Evolutionary conservation across 2,797 vertebrate genomes (phyloP).

Genomic region (Cirrhinus mrigala): DNA sequence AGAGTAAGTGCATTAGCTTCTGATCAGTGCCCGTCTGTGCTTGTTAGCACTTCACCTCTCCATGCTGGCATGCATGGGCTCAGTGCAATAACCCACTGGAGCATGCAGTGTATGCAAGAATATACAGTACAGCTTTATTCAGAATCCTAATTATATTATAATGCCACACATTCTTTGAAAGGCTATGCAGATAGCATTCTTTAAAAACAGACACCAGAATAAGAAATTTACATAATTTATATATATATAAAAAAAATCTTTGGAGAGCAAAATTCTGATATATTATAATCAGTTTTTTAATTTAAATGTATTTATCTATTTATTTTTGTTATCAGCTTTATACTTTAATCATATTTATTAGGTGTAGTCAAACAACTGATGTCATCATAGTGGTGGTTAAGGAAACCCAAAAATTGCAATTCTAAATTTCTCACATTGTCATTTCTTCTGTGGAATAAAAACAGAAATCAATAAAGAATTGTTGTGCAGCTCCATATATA

Average conservation of each 20-base stretch:
- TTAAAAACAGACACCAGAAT: background rate
- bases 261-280: too few relatives aligned
- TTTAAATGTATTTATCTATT: too few relatives aligned
- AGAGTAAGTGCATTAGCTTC: conserved; percentile 73
- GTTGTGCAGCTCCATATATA: background rate
- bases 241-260: too few relatives aligned
- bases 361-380: background rate
- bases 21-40: conserved; percentile 75
- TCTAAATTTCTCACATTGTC: background rate
- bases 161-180: background rate
- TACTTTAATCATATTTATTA: background rate
- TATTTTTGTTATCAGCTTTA: too few relatives aligned
- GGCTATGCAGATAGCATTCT: background rate
- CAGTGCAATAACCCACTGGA: background rate
- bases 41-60: conserved; percentile 67
- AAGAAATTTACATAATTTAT: too few relatives aligned
- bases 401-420: background rate
- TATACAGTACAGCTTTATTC: background rate
- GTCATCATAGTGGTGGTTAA: background rate
- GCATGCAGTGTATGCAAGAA: background rate
- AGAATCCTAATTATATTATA: background rate
- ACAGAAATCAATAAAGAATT: background rate
- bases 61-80: conserved; percentile 60
- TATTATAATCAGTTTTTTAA: too few relatives aligned
- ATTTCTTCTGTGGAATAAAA: background rate